Base-by-base conservation (phyloP, 2,797 vertebrate genomes). In the Intellagama lesueurii region DNA sequence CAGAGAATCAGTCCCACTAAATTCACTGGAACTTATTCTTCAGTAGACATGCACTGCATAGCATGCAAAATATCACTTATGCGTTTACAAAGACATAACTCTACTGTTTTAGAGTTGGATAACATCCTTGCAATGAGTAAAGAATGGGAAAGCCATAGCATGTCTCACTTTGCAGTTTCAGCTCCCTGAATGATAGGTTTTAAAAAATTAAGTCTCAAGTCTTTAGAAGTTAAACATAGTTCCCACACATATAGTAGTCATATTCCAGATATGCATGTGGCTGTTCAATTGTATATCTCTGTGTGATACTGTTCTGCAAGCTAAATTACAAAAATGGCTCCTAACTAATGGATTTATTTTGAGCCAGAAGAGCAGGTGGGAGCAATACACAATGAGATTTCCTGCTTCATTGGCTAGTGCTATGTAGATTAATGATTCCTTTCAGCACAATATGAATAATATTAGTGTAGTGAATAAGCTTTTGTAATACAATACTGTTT, bases 371-470 rank as follows among this genome's bases (percentile, higher is more conserved):
- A 0, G 0, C 94, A 91, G 90, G 93, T 96, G 87, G 94, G 91
- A 96, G 90, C 93, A 3, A 56, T 90, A 87, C 89, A 93, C 94
- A 95, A 95, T 92, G 93, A 95, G 85, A 95, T 95, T 97, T 96
- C 91, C 91, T 95, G 93, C 95, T 96, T 94, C 92, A 92, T 90
- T 96, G 91, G 93, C 88, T 94, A 95, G 93, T 90, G 70, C 89
- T 96, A 66, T 94, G 89, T 89, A 94, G 94, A 94, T 95, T 95
- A 96, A 95, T 94, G 92, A 95, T 95, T 96, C 93, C 85, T 52
- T 94, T 92, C 93, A 93, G 77, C 91, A 93, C 90, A 94, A 86
- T 92, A 94, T 93, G 94, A 95, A 95, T 96, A 96, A 96, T 96
- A 95, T 96, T 96, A 95, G 93, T 95, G 56, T 92, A 94, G 91